Base-by-base conservation (phyloP, 1,140 invertebrate species). In the Matsumurasca onukii region DNA sequence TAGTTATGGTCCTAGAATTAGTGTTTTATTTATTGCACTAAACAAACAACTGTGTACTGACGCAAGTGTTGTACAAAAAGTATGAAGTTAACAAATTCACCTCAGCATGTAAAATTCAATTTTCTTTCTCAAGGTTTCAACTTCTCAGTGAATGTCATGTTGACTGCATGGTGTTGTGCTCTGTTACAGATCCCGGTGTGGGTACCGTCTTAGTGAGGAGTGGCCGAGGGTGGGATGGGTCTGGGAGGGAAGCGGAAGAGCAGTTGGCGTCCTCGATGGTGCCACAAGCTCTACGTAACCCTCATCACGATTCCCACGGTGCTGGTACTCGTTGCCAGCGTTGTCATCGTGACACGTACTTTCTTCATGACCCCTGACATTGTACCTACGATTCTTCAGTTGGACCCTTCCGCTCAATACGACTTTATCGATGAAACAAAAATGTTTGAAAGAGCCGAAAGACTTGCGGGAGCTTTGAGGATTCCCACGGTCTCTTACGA, bases 401-500 rank as follows among this genome's bases (percentile, higher is more conserved):
- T 61, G 22, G 51, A 9, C 27, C 3, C 3, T 13, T 25, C 62
- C 27, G 59, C 5, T n/a, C 49, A 51, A 5, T 9, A 39, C 3
- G 70, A 72, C 55, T 55, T 70, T 52, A 65, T 72, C 13, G 71
- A 72, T 51, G 69, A 70, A 65, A 51, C 29, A 24, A 39, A 55
- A 66, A 72, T 66, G 9, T 27, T 59, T 13, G 62, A 72, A 51
- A 48, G 71, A 68, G 71, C 71, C 61, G 69, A 72, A 49, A 66
- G 71, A 34, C 66, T 72, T 20, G 63, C 69, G 45, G 71, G 71
- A 17, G 71, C 71, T 27, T 63, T 72, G 45, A 68, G 70, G 67
- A 72, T 72, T 45, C 69, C 71, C 22, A 69, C 69, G 27, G 52
- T 72, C 20, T 72, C 71, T n/a, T 72, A 72, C 48, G 69, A 55